phyloP scores from a whole-genome alignment of 2,888 invertebrate genomes.

The Marronus borbonicus region DNA sequence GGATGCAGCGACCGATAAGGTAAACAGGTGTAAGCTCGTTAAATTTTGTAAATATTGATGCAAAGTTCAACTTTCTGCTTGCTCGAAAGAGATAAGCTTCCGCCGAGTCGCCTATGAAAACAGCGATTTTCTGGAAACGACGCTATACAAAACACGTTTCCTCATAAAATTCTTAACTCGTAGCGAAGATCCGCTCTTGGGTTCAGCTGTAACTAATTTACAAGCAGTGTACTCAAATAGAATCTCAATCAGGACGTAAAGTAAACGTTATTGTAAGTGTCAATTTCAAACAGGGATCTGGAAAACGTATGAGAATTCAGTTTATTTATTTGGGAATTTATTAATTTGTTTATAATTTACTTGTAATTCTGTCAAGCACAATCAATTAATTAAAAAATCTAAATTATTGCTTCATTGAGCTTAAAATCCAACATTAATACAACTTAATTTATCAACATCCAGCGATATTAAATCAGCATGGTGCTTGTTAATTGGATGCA shows the following conservation, averaged over 20 bases:
- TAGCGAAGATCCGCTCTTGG: not conserved
- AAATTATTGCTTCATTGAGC: constrained; percentile 17
- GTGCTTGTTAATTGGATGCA: too few relatives aligned
- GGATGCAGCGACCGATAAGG: constrained; percentile 27
- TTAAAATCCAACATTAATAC: constrained; percentile 1
- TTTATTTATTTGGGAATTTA: too few relatives aligned
- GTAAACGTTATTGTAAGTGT: not conserved
- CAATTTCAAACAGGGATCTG: not conserved
- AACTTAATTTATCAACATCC: constrained; percentile 28
- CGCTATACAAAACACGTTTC: constrained; percentile 31
- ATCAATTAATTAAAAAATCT: too few relatives aligned
- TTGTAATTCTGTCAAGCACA: too few relatives aligned
- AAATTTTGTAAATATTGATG: constrained; percentile 37
- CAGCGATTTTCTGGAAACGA: constrained; percentile 30
- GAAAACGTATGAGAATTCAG: too few relatives aligned
- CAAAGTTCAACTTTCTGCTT: constrained; percentile 28
- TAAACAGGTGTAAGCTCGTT: constrained; percentile 36
- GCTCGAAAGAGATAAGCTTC: constrained; percentile 32
- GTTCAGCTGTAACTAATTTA: constrained; percentile 33
- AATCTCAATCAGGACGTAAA: constrained; percentile 10
- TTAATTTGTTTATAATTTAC: too few relatives aligned
- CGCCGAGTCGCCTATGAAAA: constrained; percentile 16
- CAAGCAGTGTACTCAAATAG: not conserved
- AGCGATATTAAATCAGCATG: not conserved
- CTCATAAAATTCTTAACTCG: not conserved